phyloP scores from a whole-genome alignment of 2,113 vertebrate genomes.

The Mustela nigripes region DNA sequence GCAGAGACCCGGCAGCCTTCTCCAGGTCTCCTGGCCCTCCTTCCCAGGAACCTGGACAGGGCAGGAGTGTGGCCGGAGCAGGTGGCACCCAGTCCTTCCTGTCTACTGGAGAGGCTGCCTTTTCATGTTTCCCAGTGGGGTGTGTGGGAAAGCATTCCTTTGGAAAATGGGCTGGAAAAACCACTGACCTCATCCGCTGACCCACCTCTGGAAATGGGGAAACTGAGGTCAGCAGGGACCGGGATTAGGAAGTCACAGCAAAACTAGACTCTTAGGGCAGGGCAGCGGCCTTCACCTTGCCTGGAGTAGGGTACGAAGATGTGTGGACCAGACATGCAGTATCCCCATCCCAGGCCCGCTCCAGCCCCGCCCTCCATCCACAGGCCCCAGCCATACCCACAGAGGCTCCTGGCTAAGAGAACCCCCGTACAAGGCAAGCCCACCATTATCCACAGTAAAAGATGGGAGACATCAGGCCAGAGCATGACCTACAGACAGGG shows the following conservation, averaged over 20 bases:
- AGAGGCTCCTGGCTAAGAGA: background rate
- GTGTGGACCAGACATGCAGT: too few relatives aligned
- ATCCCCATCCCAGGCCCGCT: background rate
- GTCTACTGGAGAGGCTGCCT: background rate
- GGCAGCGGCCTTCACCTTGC: too few relatives aligned
- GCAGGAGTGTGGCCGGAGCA: background rate
- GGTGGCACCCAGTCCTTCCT: conserved; percentile 57
- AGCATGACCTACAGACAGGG: background rate
- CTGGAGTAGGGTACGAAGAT: background rate
- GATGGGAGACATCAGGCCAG: background rate
- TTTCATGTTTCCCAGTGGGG: conserved; percentile 27
- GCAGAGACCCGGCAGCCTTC: background rate
- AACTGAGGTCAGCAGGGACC: conserved; percentile 49
- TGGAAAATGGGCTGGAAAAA: conserved; percentile 74
- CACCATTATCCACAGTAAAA: background rate
- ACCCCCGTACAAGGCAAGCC: background rate
- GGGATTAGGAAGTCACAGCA: background rate
- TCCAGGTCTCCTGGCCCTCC: background rate
- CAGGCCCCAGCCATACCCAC: background rate
- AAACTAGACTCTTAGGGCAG: background rate
- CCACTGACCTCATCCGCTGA: conserved; percentile 59
- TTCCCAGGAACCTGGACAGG: background rate
- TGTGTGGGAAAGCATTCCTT: conserved; percentile 20
- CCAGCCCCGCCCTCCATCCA: too few relatives aligned
- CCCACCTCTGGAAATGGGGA: conserved; percentile 56